A percentile compares a stretch with the other conserved stretches of the same genome.
These are phyloP conservation scores for Mythimna pallens DNA, from an alignment of 2,888 invertebrate genomes.

Conservation along the genomic window DNA sequence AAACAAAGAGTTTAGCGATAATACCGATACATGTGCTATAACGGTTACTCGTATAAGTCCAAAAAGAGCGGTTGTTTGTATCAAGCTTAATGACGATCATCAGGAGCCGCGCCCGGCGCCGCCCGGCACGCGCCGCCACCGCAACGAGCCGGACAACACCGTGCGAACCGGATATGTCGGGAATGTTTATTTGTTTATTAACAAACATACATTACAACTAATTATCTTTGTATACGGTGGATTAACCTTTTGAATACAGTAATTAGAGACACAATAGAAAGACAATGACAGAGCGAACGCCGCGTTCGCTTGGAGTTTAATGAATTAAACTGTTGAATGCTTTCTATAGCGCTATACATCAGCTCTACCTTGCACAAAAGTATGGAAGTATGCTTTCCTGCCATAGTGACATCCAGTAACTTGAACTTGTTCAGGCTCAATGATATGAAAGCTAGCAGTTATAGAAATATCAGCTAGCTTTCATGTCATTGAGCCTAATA, in stretches of 20 bases:
- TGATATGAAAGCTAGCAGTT: too few relatives aligned
- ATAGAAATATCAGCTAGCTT: too few relatives aligned
- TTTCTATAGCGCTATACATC: too few relatives aligned
- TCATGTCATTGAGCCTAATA: too few relatives aligned
- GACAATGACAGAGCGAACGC: too few relatives aligned
- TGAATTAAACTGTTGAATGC: too few relatives aligned
- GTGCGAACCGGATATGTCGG: not conserved
- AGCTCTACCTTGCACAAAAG: too few relatives aligned
- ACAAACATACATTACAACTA: not conserved
- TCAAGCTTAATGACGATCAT: conserved; percentile 27
- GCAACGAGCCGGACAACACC: conserved; percentile 10
- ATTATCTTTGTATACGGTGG: not conserved
- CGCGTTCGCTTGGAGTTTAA: too few relatives aligned
- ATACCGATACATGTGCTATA: not conserved
- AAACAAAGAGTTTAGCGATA: conserved; percentile 20
- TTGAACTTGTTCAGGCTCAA: too few relatives aligned
- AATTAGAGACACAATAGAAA: too few relatives aligned
- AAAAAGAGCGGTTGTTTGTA: conserved; percentile 20
- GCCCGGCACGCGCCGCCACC: conserved; percentile 48
- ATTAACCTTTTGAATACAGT: not conserved
- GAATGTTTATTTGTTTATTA: not conserved
- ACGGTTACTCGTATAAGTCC: conserved; percentile 21
- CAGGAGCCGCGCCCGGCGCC: conserved; percentile 21
- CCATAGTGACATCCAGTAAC: too few relatives aligned
- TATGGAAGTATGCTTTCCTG: too few relatives aligned